Evolutionary conservation across 2,888 invertebrate species (phyloP).

Genomic region (Microplitis manilae): DNA sequence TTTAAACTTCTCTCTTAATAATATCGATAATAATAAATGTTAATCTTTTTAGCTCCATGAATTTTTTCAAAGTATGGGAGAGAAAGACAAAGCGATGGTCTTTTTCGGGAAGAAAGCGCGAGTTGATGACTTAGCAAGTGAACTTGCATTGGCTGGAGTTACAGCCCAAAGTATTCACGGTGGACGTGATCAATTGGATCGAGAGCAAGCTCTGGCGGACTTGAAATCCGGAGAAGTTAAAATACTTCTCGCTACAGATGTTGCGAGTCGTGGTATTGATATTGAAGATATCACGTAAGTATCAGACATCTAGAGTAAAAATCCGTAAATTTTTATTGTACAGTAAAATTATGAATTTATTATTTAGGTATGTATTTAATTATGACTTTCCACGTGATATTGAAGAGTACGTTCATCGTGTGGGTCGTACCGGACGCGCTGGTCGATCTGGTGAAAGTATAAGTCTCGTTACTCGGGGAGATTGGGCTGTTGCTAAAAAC

Average conservation of each 20-base stretch:
- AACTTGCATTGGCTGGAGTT: constrained; percentile 81
- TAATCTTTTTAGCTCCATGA: constrained; percentile 74
- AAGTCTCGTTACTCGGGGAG: constrained; percentile 84
- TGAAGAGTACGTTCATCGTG: constrained; percentile 96
- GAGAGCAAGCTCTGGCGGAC: constrained; percentile 88
- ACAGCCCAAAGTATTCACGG: constrained; percentile 90
- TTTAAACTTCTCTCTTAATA: too few species aligned
- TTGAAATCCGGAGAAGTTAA: constrained; percentile 84
- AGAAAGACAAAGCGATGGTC: constrained; percentile 88
- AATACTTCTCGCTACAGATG: constrained; percentile 94
- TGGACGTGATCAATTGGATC: constrained; percentile 85
- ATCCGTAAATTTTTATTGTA: constrained; percentile 21
- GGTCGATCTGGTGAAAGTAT: constrained; percentile 88
- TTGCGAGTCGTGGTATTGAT: constrained; percentile 94
- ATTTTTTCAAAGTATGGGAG: constrained; percentile 81
- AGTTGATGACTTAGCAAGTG: constrained; percentile 88
- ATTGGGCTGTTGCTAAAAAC: constrained; percentile 87
- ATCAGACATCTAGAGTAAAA: constrained; percentile 11
- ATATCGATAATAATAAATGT: too few species aligned
- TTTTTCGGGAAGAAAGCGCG: constrained; percentile 91
- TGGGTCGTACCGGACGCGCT: constrained; percentile 96
- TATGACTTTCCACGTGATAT: constrained; percentile 95
- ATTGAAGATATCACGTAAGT: constrained; percentile 86
- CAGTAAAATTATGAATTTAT: background rate
- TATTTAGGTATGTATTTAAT: constrained; percentile 84